Base-by-base conservation (phyloP, 1,140 invertebrate genomes). In the Metaphire vulgaris region DNA sequence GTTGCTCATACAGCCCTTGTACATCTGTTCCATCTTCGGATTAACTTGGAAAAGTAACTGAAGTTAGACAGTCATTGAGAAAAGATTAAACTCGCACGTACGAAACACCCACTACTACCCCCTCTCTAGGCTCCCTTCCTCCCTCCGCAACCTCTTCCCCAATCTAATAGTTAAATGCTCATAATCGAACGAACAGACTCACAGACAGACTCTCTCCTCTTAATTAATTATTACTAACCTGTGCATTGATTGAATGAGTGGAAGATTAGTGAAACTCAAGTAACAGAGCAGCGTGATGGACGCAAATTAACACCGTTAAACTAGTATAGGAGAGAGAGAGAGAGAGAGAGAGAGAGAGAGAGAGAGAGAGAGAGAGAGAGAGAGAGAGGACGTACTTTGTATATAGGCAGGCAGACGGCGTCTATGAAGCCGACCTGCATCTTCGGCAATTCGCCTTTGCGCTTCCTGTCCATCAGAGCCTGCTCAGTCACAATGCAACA, bases 381-480 rank as follows among this genome's bases (percentile, higher is more conserved):
- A 6, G 33, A 16, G 6, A 76, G 75, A 56, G 68, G n/a, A 14
- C 32, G 32, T 87, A 96, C 93, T 81, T 91, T 91, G 86, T 96
- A 97, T 0, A 97, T 87, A 0, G 95, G 94, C 77, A 94, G 81
- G 83, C 95, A 97, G 78, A 97, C 95, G 41, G 92, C 91, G 83
- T 97, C 93, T 76, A 97, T 97, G 84, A 97, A 97, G 1, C 92
- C 93, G 0, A 97, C 92, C 88, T 96, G 94, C 93, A 97, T 96
- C 85, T 95, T 92, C 0, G 95, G 95, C 1, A 97, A 84, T 82
- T 97, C 93, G 81, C 96, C 93, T 83, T 94, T 92, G 79, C 93
- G 90, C 82, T 96, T 93, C 76, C 94, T 90, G 84, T 97, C 95
- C 94, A 96, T 96, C 85, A 96, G 93, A 82, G 89, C 90, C 90